Evolutionary conservation across 2,888 invertebrate genomes (phyloP), one percentile per base, ranked within the genome.

Genomic region (Microctonus aethiopoides): DNA sequence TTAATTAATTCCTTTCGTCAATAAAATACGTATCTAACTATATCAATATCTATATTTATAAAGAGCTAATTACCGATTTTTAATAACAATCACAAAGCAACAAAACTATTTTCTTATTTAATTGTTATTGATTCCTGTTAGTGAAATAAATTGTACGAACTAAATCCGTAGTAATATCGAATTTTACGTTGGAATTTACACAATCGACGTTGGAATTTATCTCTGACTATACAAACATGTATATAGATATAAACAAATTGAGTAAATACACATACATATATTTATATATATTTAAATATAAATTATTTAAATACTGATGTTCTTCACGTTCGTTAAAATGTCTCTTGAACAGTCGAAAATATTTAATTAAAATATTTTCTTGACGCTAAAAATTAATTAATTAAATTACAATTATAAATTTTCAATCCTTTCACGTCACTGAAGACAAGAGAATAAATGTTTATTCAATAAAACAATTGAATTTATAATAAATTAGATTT

Each of bases 61-160:
- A 7, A 46, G 16, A 16, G 16, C 56, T 34, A 34, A 39, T 39
- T 34, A 41, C 41, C 32, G 39, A 29, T 41, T 66, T 57, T 57
- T 39, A 20, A 57, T 66, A 57, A 66, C 66, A 66, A 57, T 66
- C 41, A 66, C 57, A 26, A 57, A 66, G 57, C 57, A 36, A 66
- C 66, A 46, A n/a, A 16, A 46, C 46, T 66, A 57, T 26, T 51
- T 57, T 41, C 52, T 66, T 57, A 57, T 66, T 57, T 41, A 41
- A 66, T 16, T 39, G 66, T 66, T 66, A 57, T 66, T 66, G 57
- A 57, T 57, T 34, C 41, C 41, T 66, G 32, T 66, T 66, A 57
- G 57, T 32, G 57, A 41, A 32, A 29, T n/a, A 54, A 24, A 29
- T 57, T 66, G 41, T 41, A 65, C 41, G 46, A 66, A 32, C n/a